Evolutionary conservation across 2,797 vertebrate species (phyloP), one percentile per base, ranked within the genome.

Genomic region (Amazonetta brasiliensis): DNA sequence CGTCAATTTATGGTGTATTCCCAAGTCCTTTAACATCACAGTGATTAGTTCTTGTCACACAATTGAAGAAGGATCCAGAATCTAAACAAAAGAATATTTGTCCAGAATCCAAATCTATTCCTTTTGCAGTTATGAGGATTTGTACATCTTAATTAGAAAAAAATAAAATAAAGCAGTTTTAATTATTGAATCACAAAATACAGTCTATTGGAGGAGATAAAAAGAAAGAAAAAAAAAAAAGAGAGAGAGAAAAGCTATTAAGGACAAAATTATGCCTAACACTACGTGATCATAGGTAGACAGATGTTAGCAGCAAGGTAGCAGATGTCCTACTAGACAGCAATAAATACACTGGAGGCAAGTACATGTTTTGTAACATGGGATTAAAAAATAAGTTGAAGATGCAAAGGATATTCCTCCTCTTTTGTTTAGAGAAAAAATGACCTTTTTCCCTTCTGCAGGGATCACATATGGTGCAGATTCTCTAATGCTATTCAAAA

Each of bases 271-370:
- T 87, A 94, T 92, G 87, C 83, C 71, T 84, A 87, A 68, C 85
- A 39, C 85, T 96, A 26, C 4, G 2, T 79, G 80, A 89, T 94
- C 73, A 77, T 22, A 94, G 92, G 67, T 41, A 91, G 95, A 64
- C 95, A 97, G 95, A 92, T 97, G 96, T 96, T 94, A 94, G 90
- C 90, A 96, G 87, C 87, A 74, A 92, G 83, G 90, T 68, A 94
- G 90, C 95, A 97, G 96, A 92, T 97, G 96, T 95, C 90, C 91
- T 91, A 87, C 90, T 87, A 95, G 94, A 95, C 93, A 95, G 88
- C 91, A 96, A 67, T 94, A 95, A 95, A 96, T 85, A 91, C 85
- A 67, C 87, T 87, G 87, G 64, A 94, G 92, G 91, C 83, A 76
- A 74, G 74, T 22, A 67, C 83, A 82, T 1, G 0, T 79, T 96